phyloP scores from a whole-genome alignment of 2,113 vertebrate species.

The Actenoides hombroni region DNA sequence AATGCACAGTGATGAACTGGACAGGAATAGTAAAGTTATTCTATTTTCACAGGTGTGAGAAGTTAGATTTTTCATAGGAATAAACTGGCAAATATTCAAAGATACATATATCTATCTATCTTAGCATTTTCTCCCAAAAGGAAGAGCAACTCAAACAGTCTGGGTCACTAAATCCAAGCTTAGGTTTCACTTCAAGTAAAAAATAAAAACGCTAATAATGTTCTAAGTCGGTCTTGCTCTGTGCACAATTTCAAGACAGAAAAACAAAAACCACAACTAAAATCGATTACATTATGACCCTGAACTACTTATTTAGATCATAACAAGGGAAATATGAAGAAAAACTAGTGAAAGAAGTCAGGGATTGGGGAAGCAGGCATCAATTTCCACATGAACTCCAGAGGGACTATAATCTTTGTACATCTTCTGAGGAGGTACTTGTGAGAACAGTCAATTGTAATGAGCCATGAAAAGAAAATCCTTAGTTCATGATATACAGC shows the following conservation, averaged over 20 bases:
- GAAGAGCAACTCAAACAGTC: neutral
- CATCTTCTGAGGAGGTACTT: constrained; percentile 30
- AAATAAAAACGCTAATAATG: neutral
- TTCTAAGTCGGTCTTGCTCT: neutral
- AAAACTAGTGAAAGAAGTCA: neutral
- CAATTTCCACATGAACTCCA: neutral
- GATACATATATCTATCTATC: neutral
- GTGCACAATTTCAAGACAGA: neutral
- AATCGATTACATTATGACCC: neutral
- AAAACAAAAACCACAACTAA: neutral
- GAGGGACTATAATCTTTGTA: neutral
- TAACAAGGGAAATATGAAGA: neutral
- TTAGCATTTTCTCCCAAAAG: neutral
- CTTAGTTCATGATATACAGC: neutral
- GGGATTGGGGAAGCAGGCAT: neutral
- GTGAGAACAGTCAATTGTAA: neutral
- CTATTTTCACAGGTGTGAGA: neutral
- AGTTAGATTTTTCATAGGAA: neutral
- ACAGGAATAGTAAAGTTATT: neutral
- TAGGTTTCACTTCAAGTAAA: neutral
- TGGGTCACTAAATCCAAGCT: neutral
- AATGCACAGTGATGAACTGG: neutral
- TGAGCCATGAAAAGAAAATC: constrained; percentile 45
- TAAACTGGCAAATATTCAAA: neutral
- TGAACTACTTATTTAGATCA: neutral